Evolutionary conservation across 2,113 vertebrate species (phyloP).

Genomic region (Tachycineta bicolor): DNA sequence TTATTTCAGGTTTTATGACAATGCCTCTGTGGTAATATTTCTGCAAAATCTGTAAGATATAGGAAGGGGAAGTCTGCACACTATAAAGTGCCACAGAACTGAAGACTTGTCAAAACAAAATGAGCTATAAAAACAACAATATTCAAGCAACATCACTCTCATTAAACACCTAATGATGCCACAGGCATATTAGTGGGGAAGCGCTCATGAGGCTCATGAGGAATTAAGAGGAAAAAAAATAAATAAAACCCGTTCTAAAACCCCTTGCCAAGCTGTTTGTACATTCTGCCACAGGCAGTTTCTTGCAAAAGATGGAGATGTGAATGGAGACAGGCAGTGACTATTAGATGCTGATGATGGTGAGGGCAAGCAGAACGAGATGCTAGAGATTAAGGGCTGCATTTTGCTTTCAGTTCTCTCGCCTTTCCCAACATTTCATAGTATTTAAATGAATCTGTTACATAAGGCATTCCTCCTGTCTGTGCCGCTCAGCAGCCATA

Average conservation of each 20-base stretch:
- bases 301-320: conserved; percentile 35
- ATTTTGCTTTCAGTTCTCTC: conserved; percentile 37
- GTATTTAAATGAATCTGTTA: conserved; percentile 36
- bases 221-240: neutral
- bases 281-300: conserved; percentile 48
- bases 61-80: neutral
- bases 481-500: neutral
- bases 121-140: conserved; percentile 35
- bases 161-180: conserved; percentile 69
- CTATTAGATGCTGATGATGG: conserved; percentile 16
- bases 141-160: conserved; percentile 36
- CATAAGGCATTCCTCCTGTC: neutral
- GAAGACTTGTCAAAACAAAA: conserved; percentile 52
- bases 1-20: conserved; percentile 33
- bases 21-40: neutral
- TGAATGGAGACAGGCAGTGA: conserved; percentile 32
- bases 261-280: conserved; percentile 20
- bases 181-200: conserved; percentile 38
- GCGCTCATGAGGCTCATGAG: conserved; percentile 27
- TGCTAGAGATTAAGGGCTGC: conserved; percentile 30
- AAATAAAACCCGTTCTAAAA: neutral
- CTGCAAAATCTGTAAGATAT: neutral
- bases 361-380: conserved; percentile 20
- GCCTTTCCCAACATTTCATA: conserved; percentile 11
- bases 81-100: neutral